phyloP scores from a whole-genome alignment of 2,888 invertebrate genomes.

The Dicyrtoma fusca region DNA sequence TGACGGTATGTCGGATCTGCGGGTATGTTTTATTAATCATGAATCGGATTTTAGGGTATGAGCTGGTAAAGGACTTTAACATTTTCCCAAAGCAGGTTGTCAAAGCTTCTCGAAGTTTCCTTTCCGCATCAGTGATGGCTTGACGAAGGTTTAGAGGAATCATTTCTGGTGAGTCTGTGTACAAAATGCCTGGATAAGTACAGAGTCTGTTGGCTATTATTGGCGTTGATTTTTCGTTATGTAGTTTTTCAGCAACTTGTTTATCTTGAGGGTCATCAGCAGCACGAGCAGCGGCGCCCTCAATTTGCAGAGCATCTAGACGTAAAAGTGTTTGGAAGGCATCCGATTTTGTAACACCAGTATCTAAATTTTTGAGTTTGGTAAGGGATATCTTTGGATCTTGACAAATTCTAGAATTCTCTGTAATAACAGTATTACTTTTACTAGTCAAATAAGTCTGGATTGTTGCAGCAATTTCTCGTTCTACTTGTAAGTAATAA shows the following conservation, averaged over 20 bases:
- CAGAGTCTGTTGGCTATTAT: not conserved
- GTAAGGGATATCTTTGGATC: too few relatives aligned
- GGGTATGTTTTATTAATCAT: constrained; percentile 23
- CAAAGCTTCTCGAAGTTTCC: constrained; percentile 21
- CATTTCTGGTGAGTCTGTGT: constrained; percentile 12
- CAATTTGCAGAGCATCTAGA: too few relatives aligned
- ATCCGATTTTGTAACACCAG: too few relatives aligned
- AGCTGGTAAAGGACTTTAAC: constrained; percentile 20
- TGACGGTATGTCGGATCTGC: constrained; percentile 25
- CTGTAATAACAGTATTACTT: too few relatives aligned
- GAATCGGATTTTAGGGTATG: constrained; percentile 27
- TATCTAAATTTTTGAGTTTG: too few relatives aligned
- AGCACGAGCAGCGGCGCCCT: too few relatives aligned
- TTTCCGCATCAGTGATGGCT: constrained; percentile 14
- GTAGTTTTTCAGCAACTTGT: too few relatives aligned
- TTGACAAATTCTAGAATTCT: too few relatives aligned
- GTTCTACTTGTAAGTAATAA: constrained; percentile 25
- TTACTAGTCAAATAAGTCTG: not conserved
- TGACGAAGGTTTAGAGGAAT: constrained; percentile 18
- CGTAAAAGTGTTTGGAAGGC: constrained; percentile 17
- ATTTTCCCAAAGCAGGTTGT: constrained; percentile 16
- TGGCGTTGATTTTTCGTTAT: constrained; percentile 1
- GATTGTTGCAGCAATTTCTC: constrained; percentile 16
- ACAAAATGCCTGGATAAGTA: not conserved
- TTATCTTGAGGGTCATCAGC: too few relatives aligned